phyloP scores from a whole-genome alignment of 2,888 invertebrate genomes.

The Leptinotarsa haldemani region DNA sequence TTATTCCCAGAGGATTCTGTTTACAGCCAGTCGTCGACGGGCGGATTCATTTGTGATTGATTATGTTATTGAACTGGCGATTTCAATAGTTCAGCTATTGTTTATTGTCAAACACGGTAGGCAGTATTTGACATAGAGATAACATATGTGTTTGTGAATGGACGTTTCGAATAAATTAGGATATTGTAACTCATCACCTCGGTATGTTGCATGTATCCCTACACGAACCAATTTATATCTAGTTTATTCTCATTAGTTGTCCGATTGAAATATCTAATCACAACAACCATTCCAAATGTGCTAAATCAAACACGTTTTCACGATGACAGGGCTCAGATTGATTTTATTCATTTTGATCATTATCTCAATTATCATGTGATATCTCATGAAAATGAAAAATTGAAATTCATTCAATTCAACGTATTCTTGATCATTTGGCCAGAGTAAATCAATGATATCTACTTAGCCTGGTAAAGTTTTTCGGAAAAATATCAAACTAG shows the following conservation, averaged over 20 bases:
- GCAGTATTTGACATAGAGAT: conserved; percentile 56
- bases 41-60: conserved; percentile 1
- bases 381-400: too few relatives aligned
- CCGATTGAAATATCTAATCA: conserved; percentile 45
- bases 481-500: too few relatives aligned
- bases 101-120: conserved; percentile 59
- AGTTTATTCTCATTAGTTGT: conserved; percentile 43
- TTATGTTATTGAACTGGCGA: neutral
- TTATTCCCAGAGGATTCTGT: neutral
- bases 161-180: conserved; percentile 56
- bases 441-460: too few relatives aligned
- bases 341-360: conserved; percentile 22
- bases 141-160: conserved; percentile 54
- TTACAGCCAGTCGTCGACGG: conserved; percentile 1
- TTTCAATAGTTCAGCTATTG: conserved; percentile 51
- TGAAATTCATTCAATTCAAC: too few relatives aligned
- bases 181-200: conserved; percentile 54
- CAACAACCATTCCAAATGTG: conserved; percentile 48
- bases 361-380: neutral
- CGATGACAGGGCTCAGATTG: conserved; percentile 33
- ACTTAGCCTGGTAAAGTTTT: too few relatives aligned
- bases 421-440: too few relatives aligned
- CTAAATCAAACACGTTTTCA: conserved; percentile 40
- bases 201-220: conserved; percentile 43
- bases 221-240: conserved; percentile 44